Conservation (phyloP, 2,888 invertebrate species). For the Pammene fasciana region DNA sequence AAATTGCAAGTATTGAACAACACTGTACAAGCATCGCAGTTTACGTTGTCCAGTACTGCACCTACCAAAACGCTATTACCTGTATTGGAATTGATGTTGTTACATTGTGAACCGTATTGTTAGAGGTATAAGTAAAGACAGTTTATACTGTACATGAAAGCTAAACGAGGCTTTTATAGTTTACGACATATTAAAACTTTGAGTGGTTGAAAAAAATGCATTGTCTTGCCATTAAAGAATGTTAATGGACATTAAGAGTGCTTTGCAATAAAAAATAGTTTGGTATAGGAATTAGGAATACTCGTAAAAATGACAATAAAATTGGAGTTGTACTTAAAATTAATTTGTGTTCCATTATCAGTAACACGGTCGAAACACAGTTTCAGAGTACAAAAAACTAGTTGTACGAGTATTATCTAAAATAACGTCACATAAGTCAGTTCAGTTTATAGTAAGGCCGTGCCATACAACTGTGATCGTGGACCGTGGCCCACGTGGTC, state of each 20-base stretch:
- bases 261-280: slow-evolving; percentile 17
- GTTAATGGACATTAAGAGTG: slow-evolving; percentile 50
- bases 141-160: slow-evolving; percentile 20
- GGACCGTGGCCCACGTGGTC: too few species aligned
- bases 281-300: neutral
- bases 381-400: too few species aligned
- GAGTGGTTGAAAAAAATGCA: slow-evolving; percentile 56
- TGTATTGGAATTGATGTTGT: slow-evolving; percentile 33
- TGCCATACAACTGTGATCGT: too few species aligned
- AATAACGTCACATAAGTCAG: too few species aligned
- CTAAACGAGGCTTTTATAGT: slow-evolving; percentile 55
- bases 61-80: slow-evolving; percentile 40
- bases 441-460: too few species aligned
- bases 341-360: neutral
- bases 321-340: neutral
- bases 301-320: neutral
- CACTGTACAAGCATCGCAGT: slow-evolving; percentile 12
- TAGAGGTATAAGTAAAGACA: slow-evolving; percentile 39
- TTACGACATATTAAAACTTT: slow-evolving; percentile 69
- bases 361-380: too few species aligned
- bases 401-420: too few species aligned
- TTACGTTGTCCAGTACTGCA: slow-evolving; percentile 42
- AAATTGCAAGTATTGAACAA: neutral
- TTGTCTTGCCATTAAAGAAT: slow-evolving; percentile 46
- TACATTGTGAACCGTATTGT: slow-evolving; percentile 53